Evolutionary conservation across 2,797 vertebrate species (phyloP).

Genomic region (Botia almorhae): DNA sequence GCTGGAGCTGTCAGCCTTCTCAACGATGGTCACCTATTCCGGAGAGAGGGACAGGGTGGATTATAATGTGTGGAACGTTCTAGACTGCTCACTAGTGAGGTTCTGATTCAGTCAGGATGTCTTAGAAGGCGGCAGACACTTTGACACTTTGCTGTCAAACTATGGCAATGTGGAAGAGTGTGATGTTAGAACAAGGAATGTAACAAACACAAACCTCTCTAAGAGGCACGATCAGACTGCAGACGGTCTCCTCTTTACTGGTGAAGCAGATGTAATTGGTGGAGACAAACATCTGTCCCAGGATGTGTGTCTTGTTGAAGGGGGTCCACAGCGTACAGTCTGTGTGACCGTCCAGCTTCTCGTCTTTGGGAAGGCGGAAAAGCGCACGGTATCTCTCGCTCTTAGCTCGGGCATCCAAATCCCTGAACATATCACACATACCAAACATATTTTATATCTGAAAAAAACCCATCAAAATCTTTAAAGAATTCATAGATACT

Average conservation of each 20-base stretch:
- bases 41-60: too few species aligned
- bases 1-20: slow-evolving; percentile 96
- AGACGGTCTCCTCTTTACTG: slow-evolving; percentile 94
- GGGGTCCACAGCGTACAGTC: slow-evolving; percentile 98
- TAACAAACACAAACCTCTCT: slow-evolving; percentile 82
- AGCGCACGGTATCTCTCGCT: slow-evolving; percentile 92
- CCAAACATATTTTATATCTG: not conserved
- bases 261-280: slow-evolving; percentile 99
- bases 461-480: not conserved
- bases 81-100: not conserved
- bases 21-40: slow-evolving; percentile 92
- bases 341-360: slow-evolving; percentile 95
- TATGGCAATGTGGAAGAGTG: too few species aligned
- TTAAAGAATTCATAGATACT: too few species aligned
- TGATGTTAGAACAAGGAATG: too few species aligned
- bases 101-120: too few species aligned
- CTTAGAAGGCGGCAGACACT: too few species aligned
- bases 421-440: slow-evolving; percentile 77
- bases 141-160: too few species aligned
- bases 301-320: slow-evolving; percentile 97
- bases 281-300: slow-evolving; percentile 99
- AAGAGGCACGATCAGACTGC: slow-evolving; percentile 96
- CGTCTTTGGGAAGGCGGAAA: slow-evolving; percentile 95
- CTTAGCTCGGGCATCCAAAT: slow-evolving; percentile 95
- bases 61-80: not conserved